A percentile compares a stretch with the other conserved stretches of the same genome.
Evolutionary conservation across 2,113 vertebrate genomes (phyloP).

Genomic region (Neodon shergylaensis): DNA sequence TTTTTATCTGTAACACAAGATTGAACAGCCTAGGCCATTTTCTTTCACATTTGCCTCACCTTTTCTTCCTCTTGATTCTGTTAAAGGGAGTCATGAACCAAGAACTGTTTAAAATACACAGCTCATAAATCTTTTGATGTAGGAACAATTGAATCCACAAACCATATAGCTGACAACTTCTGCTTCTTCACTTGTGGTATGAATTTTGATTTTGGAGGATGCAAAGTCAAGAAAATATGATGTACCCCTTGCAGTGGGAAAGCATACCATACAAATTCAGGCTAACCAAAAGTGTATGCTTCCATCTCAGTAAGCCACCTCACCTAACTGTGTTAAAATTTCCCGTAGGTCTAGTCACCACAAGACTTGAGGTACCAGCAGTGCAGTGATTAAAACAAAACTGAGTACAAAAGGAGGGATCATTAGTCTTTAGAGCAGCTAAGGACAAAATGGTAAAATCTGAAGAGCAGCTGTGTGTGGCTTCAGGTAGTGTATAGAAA

Average conservation of each 20-base stretch:
- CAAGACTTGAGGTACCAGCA: background rate
- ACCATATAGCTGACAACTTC: slow-evolving; percentile 45
- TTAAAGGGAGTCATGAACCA: slow-evolving; percentile 40
- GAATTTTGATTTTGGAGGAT: slow-evolving; percentile 59
- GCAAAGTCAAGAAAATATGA: slow-evolving; percentile 52
- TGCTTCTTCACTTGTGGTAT: slow-evolving; percentile 57
- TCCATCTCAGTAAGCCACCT: background rate
- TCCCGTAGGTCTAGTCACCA: background rate
- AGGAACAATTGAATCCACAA: slow-evolving; percentile 58
- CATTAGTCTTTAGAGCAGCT: background rate
- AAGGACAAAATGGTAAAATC: slow-evolving; percentile 17
- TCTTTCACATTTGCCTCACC: slow-evolving; percentile 60
- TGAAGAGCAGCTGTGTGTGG: background rate
- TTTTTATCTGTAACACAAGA: slow-evolving; percentile 49
- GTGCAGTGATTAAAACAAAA: background rate
- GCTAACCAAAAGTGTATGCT: background rate
- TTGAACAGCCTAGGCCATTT: slow-evolving; percentile 50
- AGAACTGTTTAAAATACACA: slow-evolving; percentile 73
- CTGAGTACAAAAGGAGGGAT: background rate
- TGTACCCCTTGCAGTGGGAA: background rate
- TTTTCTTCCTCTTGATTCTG: background rate
- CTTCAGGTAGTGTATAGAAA: background rate
- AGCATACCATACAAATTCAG: slow-evolving; percentile 10
- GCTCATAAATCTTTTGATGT: slow-evolving; percentile 61
- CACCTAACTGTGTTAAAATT: slow-evolving; percentile 22